A percentile compares a stretch with the other conserved stretches of the same genome.
These are phyloP conservation scores for Scopus umbretta DNA, from an alignment of 2,113 vertebrate genomes.

Conservation along the genomic window DNA sequence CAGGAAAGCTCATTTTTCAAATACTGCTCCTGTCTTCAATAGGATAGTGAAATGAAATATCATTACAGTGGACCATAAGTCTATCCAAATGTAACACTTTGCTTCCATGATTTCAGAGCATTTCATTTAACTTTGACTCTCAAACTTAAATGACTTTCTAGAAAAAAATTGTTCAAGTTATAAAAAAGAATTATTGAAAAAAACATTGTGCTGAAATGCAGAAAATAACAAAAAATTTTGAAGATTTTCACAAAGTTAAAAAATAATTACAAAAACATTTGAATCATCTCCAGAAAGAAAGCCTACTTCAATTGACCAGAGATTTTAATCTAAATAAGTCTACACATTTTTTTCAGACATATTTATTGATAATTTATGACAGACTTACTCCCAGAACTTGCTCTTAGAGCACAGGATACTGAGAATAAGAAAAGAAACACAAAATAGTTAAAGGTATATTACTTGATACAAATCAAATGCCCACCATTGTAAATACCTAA, in stretches of 20 bases:
- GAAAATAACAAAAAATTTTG: not conserved
- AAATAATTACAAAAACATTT: not conserved
- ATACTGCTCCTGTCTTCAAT: not conserved
- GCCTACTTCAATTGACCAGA: not conserved
- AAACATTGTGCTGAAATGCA: not conserved
- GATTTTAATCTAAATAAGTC: not conserved
- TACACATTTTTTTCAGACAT: not conserved
- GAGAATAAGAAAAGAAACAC: not conserved
- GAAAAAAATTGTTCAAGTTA: not conserved
- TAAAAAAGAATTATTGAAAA: not conserved
- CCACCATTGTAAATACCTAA: not conserved
- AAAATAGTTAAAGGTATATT: not conserved
- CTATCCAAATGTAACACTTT: not conserved
- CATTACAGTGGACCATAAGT: not conserved
- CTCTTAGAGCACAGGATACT: not conserved
- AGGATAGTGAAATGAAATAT: not conserved
- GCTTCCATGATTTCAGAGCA: not conserved
- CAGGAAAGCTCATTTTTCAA: slow-evolving; percentile 1
- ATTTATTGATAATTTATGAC: not conserved
- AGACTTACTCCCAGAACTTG: not conserved
- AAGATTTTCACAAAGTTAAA: not conserved
- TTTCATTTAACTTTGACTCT: not conserved
- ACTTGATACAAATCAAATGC: not conserved
- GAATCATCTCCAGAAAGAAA: not conserved
- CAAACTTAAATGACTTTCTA: not conserved